These are phyloP conservation scores for Suncus etruscus DNA, from an alignment of 2,113 vertebrate genomes.

Conservation along the genomic window DNA sequence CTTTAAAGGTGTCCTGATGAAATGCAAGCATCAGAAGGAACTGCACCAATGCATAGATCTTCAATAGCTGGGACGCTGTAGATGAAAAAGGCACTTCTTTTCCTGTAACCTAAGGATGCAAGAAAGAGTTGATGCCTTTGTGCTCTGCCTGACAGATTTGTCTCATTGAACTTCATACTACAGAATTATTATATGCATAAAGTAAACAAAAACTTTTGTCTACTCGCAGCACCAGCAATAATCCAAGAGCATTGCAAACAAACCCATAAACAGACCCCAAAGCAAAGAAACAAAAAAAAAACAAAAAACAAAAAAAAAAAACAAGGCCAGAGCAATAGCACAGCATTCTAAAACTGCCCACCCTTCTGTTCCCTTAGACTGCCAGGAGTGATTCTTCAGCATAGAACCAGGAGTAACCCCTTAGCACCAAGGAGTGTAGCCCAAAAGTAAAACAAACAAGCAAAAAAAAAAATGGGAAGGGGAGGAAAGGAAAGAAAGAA, in stretches of 20 bases:
- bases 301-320: not conserved
- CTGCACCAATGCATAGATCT: conserved; percentile 89
- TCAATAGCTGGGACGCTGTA: conserved; percentile 83
- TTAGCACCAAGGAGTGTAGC: no score
- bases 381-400: no score
- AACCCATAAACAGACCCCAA: no score
- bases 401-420: no score
- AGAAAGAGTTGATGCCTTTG: not conserved
- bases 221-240: no score
- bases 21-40: conserved; percentile 89
- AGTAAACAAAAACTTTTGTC: not conserved
- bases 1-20: conserved; percentile 90
- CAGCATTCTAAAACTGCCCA: no score
- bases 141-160: not conserved
- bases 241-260: no score
- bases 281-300: not conserved
- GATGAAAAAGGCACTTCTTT: conserved; percentile 89
- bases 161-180: not conserved
- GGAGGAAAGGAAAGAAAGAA: no score
- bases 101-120: conserved; percentile 90
- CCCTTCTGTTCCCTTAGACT: no score
- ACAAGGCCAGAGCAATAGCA: no score
- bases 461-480: no score
- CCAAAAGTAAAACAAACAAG: no score
- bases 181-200: not conserved